Percentiles rank a stretch among this genome's conserved stretches.
phyloP scores from a whole-genome alignment of 2,113 vertebrate species.

The Caracal caracal region DNA sequence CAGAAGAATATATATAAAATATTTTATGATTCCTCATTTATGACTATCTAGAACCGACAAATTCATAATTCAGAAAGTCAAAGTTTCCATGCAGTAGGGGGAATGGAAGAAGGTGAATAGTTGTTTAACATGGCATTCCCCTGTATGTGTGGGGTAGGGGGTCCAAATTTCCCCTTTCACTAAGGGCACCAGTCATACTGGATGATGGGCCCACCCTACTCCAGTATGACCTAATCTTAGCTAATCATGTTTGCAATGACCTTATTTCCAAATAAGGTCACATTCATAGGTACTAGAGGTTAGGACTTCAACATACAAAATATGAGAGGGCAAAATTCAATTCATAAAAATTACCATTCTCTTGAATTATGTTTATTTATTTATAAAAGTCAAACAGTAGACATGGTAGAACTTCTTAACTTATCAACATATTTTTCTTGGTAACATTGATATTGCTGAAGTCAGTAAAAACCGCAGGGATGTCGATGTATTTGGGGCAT shows the following conservation, averaged over 20 bases:
- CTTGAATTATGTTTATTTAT: neutral
- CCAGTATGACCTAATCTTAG: neutral
- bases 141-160: neutral
- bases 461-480: neutral
- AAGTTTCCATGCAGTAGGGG: neutral
- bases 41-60: neutral
- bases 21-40: neutral
- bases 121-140: neutral
- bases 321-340: neutral
- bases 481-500: neutral
- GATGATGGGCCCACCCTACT: neutral
- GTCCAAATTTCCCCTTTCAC: neutral
- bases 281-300: neutral
- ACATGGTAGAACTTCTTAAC: neutral
- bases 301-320: neutral
- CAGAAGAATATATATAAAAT: neutral
- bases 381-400: neutral
- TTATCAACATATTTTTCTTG: neutral
- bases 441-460: neutral
- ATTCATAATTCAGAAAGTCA: neutral
- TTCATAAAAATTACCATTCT: neutral
- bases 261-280: neutral
- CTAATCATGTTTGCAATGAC: neutral
- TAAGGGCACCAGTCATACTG: neutral
- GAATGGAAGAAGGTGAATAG: neutral